Conservation (phyloP, 2,888 invertebrate genomes). For the Platycnemis pennipes region DNA sequence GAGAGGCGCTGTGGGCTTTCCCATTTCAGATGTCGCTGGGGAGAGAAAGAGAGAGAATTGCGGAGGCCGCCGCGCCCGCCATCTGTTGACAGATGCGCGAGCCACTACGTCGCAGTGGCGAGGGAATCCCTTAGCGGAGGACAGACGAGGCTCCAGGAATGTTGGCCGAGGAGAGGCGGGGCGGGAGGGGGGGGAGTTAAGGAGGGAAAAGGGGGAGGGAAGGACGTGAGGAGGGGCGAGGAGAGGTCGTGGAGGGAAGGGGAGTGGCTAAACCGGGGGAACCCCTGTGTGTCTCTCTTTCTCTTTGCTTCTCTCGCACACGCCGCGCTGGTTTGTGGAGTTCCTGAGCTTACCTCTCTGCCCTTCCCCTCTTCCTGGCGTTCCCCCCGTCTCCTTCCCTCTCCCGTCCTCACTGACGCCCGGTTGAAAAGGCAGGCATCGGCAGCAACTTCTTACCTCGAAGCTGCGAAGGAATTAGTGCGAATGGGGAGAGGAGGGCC, state of each 20-base stretch:
- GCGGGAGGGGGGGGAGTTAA: conserved; percentile 69
- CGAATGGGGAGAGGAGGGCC: background rate
- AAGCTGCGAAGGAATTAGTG: conserved; percentile 54
- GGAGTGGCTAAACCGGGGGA: conserved; percentile 79
- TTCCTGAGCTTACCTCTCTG: conserved; percentile 35
- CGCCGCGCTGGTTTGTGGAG: background rate
- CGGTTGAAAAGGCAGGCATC: conserved; percentile 14
- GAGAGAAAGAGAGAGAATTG: background rate
- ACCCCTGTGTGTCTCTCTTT: conserved; percentile 39
- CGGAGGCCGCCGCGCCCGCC: conserved; percentile 33
- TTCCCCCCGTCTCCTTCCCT: background rate
- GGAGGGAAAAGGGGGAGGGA: conserved; percentile 68
- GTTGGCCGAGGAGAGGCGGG: conserved; percentile 38
- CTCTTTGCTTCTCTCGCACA: background rate
- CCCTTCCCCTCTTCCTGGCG: background rate
- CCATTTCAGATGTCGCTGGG: conserved; percentile 40
- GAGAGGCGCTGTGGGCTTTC: background rate
- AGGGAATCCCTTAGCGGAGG: conserved; percentile 64
- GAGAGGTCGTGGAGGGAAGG: conserved; percentile 76
- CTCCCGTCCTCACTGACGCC: background rate
- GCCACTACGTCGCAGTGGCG: conserved; percentile 49
- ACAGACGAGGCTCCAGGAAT: conserved; percentile 53
- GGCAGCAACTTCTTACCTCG: conserved; percentile 59
- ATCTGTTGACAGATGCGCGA: conserved; percentile 67
- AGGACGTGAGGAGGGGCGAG: conserved; percentile 72